Evolutionary conservation across 2,113 vertebrate species (phyloP).

Genomic region (Numida meleagris): DNA sequence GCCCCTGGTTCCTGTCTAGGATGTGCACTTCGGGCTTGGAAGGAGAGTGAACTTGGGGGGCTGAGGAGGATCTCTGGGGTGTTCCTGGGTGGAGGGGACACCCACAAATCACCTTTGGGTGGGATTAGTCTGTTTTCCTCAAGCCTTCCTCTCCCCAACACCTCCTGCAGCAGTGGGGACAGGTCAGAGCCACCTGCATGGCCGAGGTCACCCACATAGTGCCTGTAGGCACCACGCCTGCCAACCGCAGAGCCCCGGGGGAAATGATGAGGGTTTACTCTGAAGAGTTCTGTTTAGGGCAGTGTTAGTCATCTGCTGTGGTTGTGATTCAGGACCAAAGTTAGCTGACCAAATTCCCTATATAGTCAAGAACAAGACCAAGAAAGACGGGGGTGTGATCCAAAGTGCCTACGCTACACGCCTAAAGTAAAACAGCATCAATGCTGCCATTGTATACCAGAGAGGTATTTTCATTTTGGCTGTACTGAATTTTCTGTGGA

Average conservation of each 20-base stretch:
- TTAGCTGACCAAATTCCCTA: slow-evolving; percentile 64
- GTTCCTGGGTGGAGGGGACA: neutral
- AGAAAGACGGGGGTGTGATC: neutral
- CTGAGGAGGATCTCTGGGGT: neutral
- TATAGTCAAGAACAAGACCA: slow-evolving; percentile 54
- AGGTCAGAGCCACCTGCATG: neutral
- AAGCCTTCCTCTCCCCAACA: neutral
- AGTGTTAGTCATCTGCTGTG: slow-evolving; percentile 54
- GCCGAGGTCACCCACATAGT: neutral
- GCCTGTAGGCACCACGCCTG: rapidly evolving
- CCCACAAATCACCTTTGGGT: neutral
- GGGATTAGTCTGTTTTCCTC: neutral
- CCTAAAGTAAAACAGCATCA: slow-evolving; percentile 21
- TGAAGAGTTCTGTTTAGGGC: slow-evolving; percentile 27
- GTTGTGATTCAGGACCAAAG: slow-evolving; percentile 53
- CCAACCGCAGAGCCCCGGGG: neutral
- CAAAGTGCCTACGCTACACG: neutral
- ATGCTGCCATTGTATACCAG: slow-evolving; percentile 28
- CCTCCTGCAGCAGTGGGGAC: neutral
- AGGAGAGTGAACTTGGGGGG: neutral
- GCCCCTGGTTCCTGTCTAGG: neutral
- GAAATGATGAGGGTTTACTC: slow-evolving; percentile 9
- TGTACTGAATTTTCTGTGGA: neutral
- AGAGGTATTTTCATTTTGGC: slow-evolving; percentile 23
- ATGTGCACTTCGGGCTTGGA: neutral